Conservation (phyloP, 2,797 vertebrate species). For the Pristis pectinata region DNA sequence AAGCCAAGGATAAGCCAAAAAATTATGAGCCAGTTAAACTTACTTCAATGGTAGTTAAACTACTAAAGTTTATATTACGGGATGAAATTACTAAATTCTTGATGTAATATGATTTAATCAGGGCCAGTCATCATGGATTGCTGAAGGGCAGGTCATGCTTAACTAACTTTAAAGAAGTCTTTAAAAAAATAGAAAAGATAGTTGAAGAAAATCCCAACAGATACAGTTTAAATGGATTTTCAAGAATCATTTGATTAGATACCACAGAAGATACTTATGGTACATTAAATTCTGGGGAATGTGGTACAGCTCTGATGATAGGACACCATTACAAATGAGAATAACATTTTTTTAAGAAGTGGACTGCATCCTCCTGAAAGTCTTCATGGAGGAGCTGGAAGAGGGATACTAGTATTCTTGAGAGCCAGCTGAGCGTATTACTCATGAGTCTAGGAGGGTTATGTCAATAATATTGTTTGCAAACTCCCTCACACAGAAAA, state of each 20-base stretch:
- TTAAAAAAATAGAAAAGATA: not conserved
- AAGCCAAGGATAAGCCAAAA: not conserved
- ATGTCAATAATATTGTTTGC: not conserved
- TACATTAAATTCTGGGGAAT: not conserved
- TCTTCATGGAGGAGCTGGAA: not conserved
- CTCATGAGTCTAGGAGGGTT: not conserved
- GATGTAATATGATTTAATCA: constrained; percentile 5
- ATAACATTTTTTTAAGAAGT: not conserved
- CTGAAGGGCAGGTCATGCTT: not conserved
- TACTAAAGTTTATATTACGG: constrained; percentile 4
- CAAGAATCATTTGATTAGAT: not conserved
- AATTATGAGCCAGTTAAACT: constrained; percentile 21
- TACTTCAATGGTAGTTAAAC: constrained; percentile 28
- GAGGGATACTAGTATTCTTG: not conserved
- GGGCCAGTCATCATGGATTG: constrained; percentile 23
- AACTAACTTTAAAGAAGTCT: not conserved
- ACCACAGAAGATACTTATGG: not conserved
- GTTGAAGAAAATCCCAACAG: not conserved
- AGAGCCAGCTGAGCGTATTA: not conserved
- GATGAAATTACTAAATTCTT: constrained; percentile 25
- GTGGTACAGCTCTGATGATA: not conserved
- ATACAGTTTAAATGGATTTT: constrained; percentile 20
- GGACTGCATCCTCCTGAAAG: not conserved
- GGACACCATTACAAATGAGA: not conserved
- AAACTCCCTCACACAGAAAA: not conserved